These are phyloP conservation scores for Glossophaga mutica DNA, from an alignment of 2,797 vertebrate species.

Conservation along the genomic window DNA sequence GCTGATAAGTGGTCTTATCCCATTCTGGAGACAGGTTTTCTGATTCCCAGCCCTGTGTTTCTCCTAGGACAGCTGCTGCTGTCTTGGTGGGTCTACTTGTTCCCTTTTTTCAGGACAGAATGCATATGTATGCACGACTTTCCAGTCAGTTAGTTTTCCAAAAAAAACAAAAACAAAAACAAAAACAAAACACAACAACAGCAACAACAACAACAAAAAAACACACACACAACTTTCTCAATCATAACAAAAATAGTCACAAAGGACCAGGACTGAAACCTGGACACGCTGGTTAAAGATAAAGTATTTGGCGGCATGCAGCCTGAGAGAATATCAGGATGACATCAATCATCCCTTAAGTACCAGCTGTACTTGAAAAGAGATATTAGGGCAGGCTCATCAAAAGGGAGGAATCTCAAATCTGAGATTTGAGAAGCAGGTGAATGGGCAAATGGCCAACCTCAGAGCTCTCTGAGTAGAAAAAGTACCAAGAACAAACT, in stretches of 20 bases:
- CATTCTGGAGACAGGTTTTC: not conserved
- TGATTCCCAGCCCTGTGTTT: not conserved
- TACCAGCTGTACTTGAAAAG: slow-evolving; percentile 44
- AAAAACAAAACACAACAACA: too few species aligned
- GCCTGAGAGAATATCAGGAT: not conserved
- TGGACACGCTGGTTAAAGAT: slow-evolving; percentile 31
- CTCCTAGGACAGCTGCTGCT: not conserved
- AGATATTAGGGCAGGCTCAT: not conserved
- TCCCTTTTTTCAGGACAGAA: not conserved
- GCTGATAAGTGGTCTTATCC: not conserved
- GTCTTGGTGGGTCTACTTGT: not conserved
- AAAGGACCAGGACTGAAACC: not conserved
- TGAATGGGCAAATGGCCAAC: slow-evolving; percentile 35
- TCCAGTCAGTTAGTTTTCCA: slow-evolving; percentile 27
- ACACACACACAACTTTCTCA: slow-evolving; percentile 51
- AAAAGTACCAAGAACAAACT: not conserved
- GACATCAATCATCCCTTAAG: slow-evolving; percentile 3
- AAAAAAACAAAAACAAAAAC: slow-evolving; percentile 2
- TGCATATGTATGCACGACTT: not conserved
- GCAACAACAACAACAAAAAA: too few species aligned
- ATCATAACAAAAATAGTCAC: slow-evolving; percentile 48
- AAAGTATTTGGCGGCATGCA: not conserved
- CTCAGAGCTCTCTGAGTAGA: not conserved
- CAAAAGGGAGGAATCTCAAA: slow-evolving; percentile 20
- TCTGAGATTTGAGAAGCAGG: slow-evolving; percentile 14